Percentiles rank a stretch among this genome's conserved stretches.
Conservation (phyloP, 2,888 invertebrate species). For the Drosophila eohydei region DNA sequence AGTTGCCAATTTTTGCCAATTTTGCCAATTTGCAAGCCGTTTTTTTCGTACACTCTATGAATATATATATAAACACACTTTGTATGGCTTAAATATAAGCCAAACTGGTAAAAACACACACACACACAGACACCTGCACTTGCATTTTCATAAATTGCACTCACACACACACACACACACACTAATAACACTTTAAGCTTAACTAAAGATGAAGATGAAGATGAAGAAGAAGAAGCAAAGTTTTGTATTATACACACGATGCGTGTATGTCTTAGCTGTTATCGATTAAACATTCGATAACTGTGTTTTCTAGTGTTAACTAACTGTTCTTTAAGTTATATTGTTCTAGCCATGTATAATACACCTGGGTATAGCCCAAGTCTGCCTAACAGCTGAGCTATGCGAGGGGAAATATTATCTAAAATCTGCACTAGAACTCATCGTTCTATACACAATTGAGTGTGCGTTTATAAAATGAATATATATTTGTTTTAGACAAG, state of each 20-base stretch:
- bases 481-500: neutral
- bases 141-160: conserved; percentile 71
- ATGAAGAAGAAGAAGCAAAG: conserved; percentile 4
- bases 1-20: conserved; percentile 63
- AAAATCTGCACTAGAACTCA: neutral
- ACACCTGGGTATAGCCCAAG: neutral
- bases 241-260: neutral
- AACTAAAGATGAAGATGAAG: neutral
- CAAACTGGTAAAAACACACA: conserved; percentile 17
- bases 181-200: conserved; percentile 6
- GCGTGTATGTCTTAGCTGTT: conserved; percentile 1
- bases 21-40: conserved; percentile 49
- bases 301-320: neutral
- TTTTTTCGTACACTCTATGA: conserved; percentile 46
- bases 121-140: conserved; percentile 51
- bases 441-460: neutral
- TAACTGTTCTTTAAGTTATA: neutral
- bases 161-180: conserved; percentile 20
- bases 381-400: neutral
- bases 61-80: conserved; percentile 38
- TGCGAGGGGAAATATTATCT: no score
- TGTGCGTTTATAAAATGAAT: neutral
- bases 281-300: neutral
- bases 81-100: conserved; percentile 36
- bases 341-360: neutral